Evolutionary conservation across 2,797 vertebrate genomes (phyloP), one percentile per base, ranked within the genome.

Genomic region (Falco novaeseelandiae): DNA sequence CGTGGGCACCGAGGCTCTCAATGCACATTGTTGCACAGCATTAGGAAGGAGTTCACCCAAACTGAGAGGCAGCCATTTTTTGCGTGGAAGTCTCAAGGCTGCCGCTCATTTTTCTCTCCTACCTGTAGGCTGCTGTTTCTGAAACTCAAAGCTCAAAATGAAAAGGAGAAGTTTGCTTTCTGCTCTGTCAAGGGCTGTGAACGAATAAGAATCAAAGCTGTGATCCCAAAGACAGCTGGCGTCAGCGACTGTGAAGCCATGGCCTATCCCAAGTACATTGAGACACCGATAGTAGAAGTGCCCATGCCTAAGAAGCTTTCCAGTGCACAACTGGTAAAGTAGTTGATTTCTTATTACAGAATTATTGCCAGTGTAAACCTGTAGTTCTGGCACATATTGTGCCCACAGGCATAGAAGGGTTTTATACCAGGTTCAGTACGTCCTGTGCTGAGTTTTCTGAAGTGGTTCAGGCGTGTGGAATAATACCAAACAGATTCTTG

Each of bases 141-240:
- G 92, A 99, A 98, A 95, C 96, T 99, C 27, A 98, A 98, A 92
- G 99, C 99, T 12, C 99, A 99, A 86, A 99, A 99, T 4, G 98
- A 99, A 84, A 99, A 98, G 90, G 99, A 99, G 46, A 97, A 97
- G 58, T 99, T 99, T 46, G 99, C 99, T 71, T 99, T 99, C 98
- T 99, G 99, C 98, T 99, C 99, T 1, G 89, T 98, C 61, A 99
- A 98, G 92, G 99, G 99, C 55, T 99, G 99, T 10, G 99, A 99
- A 96, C 93, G 99, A 72, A 98, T 99, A 32, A 99, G 99, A 97
- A 99, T 99, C 89, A 99, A 98, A 79, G 99, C 99, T 8, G 62
- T 97, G 57, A 97, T 99, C 70, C 99, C 99, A 3, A 98, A 96
- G 93, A 97, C 97, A 1, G 98, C 99, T 7, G 98, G 97, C 1